phyloP scores from a whole-genome alignment of 2,113 vertebrate species.

The Podarcis raffonei region DNA sequence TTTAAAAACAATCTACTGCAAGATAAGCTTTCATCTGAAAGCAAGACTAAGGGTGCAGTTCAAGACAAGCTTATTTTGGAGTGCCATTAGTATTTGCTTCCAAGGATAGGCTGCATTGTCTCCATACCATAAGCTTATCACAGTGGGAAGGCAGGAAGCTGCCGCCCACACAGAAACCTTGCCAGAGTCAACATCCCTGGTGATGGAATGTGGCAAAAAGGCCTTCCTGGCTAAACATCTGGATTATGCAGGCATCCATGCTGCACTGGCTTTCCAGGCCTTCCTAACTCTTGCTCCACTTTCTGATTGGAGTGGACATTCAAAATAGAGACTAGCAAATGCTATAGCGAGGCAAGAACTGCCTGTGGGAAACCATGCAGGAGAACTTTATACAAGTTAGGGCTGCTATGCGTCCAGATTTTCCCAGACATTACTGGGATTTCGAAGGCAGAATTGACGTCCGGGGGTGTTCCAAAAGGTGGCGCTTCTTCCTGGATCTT shows the following conservation, averaged over 20 bases:
- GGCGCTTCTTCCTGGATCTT: no score
- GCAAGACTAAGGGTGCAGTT: background rate
- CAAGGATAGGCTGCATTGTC: no score
- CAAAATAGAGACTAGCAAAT: background rate
- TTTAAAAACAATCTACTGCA: background rate
- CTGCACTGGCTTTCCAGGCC: background rate
- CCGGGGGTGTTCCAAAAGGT: no score
- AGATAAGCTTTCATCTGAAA: background rate
- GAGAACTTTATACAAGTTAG: background rate
- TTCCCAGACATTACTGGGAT: no score
- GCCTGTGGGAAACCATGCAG: no score
- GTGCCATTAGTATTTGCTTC: background rate
- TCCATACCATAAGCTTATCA: background rate
- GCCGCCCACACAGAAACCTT: background rate
- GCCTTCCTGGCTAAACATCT: background rate
- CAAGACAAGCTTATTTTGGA: background rate
- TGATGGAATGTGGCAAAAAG: background rate
- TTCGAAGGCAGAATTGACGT: no score
- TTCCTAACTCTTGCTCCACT: background rate
- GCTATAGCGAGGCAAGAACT: background rate
- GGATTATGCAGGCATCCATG: background rate
- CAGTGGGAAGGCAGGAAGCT: background rate
- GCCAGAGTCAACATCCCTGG: background rate
- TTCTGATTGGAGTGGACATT: background rate
- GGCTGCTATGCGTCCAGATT: no score